Conservation (phyloP, 1,140 invertebrate species). For the Branchinecta lindahli region DNA sequence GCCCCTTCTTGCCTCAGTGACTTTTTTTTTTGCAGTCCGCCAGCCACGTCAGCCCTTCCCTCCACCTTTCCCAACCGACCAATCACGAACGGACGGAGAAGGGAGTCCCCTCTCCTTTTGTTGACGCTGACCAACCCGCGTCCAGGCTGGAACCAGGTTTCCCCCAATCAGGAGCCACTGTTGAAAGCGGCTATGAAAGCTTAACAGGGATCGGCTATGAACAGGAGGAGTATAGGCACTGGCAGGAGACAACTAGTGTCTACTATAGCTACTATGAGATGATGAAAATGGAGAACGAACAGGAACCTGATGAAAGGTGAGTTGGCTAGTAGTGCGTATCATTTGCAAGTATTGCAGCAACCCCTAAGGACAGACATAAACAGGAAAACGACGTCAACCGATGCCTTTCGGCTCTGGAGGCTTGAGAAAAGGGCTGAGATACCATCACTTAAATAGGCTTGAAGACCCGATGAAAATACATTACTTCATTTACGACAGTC, state of each 20-base stretch:
- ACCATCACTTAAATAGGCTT: no score
- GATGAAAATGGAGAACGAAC: neutral
- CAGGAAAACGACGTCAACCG: no score
- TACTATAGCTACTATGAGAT: neutral
- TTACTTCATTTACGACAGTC: no score
- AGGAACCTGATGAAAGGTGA: neutral
- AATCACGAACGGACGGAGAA: constrained; percentile 8
- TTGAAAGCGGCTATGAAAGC: constrained; percentile 8
- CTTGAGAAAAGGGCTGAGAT: no score
- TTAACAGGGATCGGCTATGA: neutral
- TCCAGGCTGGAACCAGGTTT: neutral
- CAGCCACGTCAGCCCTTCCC: neutral
- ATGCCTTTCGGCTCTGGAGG: no score
- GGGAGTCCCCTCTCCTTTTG: neutral
- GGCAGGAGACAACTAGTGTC: neutral
- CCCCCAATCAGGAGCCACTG: neutral
- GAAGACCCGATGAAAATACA: no score
- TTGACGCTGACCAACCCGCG: neutral
- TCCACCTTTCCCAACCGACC: neutral
- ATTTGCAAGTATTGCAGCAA: no score
- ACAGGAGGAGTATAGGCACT: neutral
- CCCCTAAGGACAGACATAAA: no score
- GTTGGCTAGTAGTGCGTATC: no score
- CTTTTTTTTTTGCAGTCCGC: neutral
- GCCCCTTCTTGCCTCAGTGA: no score